These are phyloP conservation scores for Noctua janthe DNA, from an alignment of 2,888 invertebrate species.

Conservation along the genomic window DNA sequence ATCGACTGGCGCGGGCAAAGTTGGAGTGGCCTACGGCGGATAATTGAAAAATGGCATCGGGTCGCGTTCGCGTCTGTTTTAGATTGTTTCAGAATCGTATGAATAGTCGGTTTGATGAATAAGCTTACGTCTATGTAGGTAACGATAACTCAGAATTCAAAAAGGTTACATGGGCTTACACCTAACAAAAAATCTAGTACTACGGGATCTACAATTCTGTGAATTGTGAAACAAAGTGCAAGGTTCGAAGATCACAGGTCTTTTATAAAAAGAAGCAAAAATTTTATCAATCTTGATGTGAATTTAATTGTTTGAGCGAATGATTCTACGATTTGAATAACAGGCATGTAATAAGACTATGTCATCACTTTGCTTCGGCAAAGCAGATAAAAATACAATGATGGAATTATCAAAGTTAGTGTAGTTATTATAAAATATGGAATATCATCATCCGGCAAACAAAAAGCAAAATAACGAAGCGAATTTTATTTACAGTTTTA, in stretches of 20 bases:
- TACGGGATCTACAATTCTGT: neutral
- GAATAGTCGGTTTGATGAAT: slow-evolving; percentile 26
- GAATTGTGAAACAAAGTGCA: neutral
- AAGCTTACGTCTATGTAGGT: neutral
- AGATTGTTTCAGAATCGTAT: slow-evolving; percentile 42
- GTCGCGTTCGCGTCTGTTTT: slow-evolving; percentile 10
- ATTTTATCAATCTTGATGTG: neutral
- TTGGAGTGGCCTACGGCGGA: slow-evolving; percentile 39
- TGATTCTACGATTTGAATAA: slow-evolving; percentile 11
- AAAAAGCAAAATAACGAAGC: neutral
- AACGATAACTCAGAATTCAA: neutral
- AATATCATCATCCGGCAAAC: neutral
- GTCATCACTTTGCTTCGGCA: neutral
- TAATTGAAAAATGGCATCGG: slow-evolving; percentile 60
- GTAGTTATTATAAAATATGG: slow-evolving; percentile 4
- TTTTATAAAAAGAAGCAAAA: neutral
- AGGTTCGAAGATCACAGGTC: neutral
- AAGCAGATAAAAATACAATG: slow-evolving; percentile 15
- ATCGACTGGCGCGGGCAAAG: slow-evolving; percentile 52
- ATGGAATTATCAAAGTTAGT: neutral
- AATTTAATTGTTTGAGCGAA: slow-evolving; percentile 16
- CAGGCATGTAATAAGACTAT: neutral
- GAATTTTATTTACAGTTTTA: neutral
- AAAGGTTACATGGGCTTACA: neutral
- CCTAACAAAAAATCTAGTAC: neutral